These are phyloP conservation scores for Pelochelys cantorii DNA, from an alignment of 2,797 vertebrate genomes.

Conservation along the genomic window DNA sequence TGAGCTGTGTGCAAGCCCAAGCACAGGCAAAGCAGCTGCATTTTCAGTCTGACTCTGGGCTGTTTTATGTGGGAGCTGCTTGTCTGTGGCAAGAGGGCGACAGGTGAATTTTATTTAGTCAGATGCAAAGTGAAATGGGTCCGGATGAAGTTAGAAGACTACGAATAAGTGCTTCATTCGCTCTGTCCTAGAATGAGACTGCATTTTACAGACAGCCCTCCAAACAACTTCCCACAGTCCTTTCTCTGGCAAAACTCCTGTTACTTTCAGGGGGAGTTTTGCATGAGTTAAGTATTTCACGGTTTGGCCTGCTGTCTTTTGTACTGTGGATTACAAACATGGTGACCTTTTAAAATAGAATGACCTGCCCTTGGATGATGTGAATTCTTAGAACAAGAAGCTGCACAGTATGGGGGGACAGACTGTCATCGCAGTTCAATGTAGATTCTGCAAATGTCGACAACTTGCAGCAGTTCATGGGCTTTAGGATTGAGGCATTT, in stretches of 20 bases:
- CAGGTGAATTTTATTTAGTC: not conserved
- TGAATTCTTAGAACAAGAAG: fast-evolving
- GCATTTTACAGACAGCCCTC: not conserved
- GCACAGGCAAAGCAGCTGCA: not conserved
- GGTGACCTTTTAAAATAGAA: not conserved
- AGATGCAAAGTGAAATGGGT: not conserved
- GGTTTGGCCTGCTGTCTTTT: too few species aligned
- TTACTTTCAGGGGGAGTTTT: not conserved
- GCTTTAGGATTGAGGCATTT: too few species aligned
- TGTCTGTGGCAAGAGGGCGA: not conserved
- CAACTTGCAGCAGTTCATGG: not conserved
- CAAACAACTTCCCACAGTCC: not conserved
- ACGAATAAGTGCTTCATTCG: not conserved
- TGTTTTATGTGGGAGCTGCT: not conserved
- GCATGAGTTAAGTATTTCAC: not conserved
- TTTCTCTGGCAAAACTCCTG: not conserved
- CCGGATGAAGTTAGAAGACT: not conserved
- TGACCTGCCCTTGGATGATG: not conserved
- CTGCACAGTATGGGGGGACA: too few species aligned
- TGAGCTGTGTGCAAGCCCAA: not conserved
- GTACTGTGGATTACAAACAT: too few species aligned
- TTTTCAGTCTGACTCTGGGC: not conserved
- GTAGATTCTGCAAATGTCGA: not conserved
- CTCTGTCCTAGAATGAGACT: not conserved
- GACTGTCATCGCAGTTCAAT: too few species aligned